These are phyloP conservation scores for Oxytorus armatus DNA, from an alignment of 2,888 invertebrate species.

Conservation along the genomic window DNA sequence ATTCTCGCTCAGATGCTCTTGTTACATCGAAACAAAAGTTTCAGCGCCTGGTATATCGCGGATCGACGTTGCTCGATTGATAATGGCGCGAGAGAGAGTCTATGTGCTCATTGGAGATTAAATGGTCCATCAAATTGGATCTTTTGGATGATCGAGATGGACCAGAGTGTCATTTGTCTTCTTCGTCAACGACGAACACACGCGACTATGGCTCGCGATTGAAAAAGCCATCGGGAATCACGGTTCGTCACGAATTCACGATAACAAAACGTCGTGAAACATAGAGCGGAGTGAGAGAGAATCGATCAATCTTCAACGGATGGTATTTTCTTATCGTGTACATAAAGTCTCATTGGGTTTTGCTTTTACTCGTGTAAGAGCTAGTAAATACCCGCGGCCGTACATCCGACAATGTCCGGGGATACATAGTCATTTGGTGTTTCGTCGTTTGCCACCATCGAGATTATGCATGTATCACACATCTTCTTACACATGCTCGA, in stretches of 20 bases:
- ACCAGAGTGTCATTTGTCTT: too few species aligned
- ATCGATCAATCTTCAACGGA: conserved; percentile 52
- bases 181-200: too few species aligned
- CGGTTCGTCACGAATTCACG: conserved; percentile 11
- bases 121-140: too few species aligned
- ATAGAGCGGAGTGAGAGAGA: conserved; percentile 33
- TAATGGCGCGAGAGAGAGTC: too few species aligned
- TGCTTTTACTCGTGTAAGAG: conserved; percentile 58
- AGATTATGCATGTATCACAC: conserved; percentile 38
- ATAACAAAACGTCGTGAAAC: conserved; percentile 6
- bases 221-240: conserved; percentile 20
- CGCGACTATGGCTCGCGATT: too few species aligned
- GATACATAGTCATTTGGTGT: conserved; percentile 62
- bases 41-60: neutral
- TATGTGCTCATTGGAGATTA: too few species aligned
- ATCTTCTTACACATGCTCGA: conserved; percentile 28
- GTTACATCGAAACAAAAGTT: conserved; percentile 3
- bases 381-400: conserved; percentile 57
- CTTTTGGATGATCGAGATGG: too few species aligned
- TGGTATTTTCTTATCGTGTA: conserved; percentile 52
- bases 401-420: conserved; percentile 54
- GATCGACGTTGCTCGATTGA: too few species aligned
- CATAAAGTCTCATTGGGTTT: conserved; percentile 44
- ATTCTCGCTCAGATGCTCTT: conserved; percentile 7
- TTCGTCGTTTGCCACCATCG: conserved; percentile 47